Base-by-base conservation (phyloP, 2,888 invertebrate species). In the Campoplex capitator region DNA sequence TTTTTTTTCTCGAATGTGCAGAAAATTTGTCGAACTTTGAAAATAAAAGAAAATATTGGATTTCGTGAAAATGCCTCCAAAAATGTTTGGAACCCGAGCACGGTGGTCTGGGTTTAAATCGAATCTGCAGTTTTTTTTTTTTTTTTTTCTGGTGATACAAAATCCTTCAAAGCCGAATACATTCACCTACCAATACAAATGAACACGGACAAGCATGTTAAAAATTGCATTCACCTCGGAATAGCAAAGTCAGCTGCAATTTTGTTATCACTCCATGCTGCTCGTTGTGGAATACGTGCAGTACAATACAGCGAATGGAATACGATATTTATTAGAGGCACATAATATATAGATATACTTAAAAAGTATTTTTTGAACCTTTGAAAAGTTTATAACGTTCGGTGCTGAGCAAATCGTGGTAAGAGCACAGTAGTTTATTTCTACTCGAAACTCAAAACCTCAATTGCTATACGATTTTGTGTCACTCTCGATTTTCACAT, bases 201-300 rank as follows among this genome's bases (percentile, higher is more conserved):
- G 51, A 67, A 54, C 28, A 68, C 54, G 62, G 54, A 51, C 65
- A 67, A 77, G 67, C 65, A 48, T 23, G 73, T 54, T 35, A 23
- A 65, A 54, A 85, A 77, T 68, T 68, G 65, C 48, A 73, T 62
- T 8, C 45, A 13, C 65, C 38, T 58, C 67, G 77, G 74, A 81
- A 77, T 67, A 76, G 67, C 75, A 16, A 83, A 79, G 83, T 79
- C 79, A 76, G 83, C 86, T 18, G 48, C 86, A 86, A 86, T 83
- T 86, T 83, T 58, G 83, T 86, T 86, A 86, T 86, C 83, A 70
- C 70, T 86, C 74, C 32, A 65, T 54, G 67, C 7, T 51, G 51
- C 67, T 38, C 38, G 58, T 62, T 62, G 28, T 45, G 65, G 45
- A 65, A 48, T 62, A 76, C 45, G 45, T 42, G 16, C 74, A 28